phyloP scores from a whole-genome alignment of 2,797 vertebrate species.

The Melanogrammus aeglefinus region DNA sequence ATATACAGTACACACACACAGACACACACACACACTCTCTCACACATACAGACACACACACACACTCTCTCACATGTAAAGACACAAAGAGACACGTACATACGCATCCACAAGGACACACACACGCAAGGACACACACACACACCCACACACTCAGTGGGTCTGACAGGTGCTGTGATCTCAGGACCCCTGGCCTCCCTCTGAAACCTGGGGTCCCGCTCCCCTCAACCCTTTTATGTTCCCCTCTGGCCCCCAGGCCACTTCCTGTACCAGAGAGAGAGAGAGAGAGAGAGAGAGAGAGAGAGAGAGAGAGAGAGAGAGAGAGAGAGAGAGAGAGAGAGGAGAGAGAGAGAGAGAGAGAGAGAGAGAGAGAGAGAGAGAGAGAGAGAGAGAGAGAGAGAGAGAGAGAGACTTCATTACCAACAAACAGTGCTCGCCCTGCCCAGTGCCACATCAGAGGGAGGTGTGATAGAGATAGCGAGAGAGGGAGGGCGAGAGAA shows the following conservation, averaged over 20 bases:
- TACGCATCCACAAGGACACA: constrained; percentile 20
- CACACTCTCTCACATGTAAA: constrained; percentile 9
- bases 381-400: constrained; percentile 40
- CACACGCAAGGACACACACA: constrained; percentile 18
- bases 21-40: constrained; percentile 22
- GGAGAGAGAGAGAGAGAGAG: constrained; percentile 46
- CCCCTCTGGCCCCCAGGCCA: constrained; percentile 44
- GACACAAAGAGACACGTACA: constrained; percentile 10
- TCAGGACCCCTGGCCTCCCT: constrained; percentile 23
- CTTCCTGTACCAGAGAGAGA: constrained; percentile 29
- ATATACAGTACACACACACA: not conserved
- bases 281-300: constrained; percentile 16
- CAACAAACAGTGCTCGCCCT: not conserved
- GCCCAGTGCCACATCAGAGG: constrained; percentile 1
- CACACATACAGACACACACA: constrained; percentile 12
- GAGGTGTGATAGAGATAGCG: constrained; percentile 15
- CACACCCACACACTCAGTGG: constrained; percentile 4
- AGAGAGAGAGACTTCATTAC: constrained; percentile 6
- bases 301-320: constrained; percentile 32
- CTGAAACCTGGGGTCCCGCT: constrained; percentile 6
- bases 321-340: too few species aligned
- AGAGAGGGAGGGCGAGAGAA: constrained; percentile 35
- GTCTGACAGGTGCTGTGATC: constrained; percentile 38
- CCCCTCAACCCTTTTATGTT: constrained; percentile 44
- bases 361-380: constrained; percentile 44